Conservation (phyloP, 2,797 vertebrate genomes). For the Sorex maritimensis region DNA sequence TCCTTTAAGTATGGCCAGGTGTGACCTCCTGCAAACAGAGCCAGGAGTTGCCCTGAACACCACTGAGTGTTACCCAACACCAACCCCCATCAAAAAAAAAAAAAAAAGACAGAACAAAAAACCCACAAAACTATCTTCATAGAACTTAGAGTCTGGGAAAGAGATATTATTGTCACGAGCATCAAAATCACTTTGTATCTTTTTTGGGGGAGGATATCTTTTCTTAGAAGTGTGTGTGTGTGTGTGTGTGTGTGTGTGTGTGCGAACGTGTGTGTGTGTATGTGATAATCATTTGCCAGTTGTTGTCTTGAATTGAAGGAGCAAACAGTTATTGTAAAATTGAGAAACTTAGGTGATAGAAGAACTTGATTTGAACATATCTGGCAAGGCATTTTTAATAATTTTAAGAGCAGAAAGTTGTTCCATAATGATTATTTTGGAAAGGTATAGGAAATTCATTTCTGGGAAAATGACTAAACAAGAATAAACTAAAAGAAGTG, state of each 20-base stretch:
- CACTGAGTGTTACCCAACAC: no score
- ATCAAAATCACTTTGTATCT: neutral
- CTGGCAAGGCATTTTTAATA: neutral
- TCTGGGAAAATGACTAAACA: neutral
- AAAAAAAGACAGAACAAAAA: neutral
- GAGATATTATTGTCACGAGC: neutral
- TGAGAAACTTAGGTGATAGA: neutral
- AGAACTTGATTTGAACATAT: conserved; percentile 31
- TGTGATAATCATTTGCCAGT: neutral
- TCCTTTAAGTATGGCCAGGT: no score
- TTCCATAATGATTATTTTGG: neutral
- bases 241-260: neutral
- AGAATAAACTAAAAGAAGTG: neutral
- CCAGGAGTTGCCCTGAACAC: no score
- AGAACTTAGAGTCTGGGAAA: conserved; percentile 5
- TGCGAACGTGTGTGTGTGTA: neutral
- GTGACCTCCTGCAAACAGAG: no score
- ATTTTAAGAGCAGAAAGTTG: neutral
- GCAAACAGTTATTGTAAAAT: neutral
- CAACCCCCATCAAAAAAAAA: no score
- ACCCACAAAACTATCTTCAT: neutral
- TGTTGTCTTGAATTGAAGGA: neutral
- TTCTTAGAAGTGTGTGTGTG: neutral
- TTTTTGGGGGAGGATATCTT: neutral
- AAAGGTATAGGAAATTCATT: neutral